These are phyloP conservation scores for Apantesis nais DNA, from an alignment of 2,888 invertebrate species.

Conservation along the genomic window DNA sequence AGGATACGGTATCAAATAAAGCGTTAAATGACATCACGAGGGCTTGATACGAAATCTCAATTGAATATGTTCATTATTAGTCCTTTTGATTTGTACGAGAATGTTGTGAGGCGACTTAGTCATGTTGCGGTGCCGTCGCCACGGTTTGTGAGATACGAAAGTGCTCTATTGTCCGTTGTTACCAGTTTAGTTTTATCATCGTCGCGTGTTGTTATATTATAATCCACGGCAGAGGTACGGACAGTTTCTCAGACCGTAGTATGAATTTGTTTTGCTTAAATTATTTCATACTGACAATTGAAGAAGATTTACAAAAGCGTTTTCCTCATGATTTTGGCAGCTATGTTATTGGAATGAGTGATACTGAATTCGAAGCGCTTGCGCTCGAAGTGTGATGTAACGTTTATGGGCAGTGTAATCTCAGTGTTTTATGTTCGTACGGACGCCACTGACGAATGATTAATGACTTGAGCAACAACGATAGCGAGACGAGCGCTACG, in stretches of 20 bases:
- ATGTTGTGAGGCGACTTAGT: constrained; percentile 50
- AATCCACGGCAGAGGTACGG: constrained; percentile 44
- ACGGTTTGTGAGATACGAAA: constrained; percentile 61
- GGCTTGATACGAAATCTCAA: constrained; percentile 68
- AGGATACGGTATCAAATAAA: constrained; percentile 66
- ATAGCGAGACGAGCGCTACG: constrained; percentile 63
- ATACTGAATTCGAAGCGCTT: constrained; percentile 53
- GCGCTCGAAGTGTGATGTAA: constrained; percentile 70
- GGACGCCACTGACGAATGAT: constrained; percentile 71
- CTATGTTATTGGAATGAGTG: constrained; percentile 50
- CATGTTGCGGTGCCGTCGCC: constrained; percentile 57
- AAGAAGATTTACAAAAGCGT: not conserved
- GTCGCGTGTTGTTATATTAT: constrained; percentile 50
- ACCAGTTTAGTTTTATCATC: constrained; percentile 66
- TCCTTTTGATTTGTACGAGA: constrained; percentile 60
- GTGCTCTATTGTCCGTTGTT: constrained; percentile 70
- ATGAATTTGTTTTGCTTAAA: constrained; percentile 26
- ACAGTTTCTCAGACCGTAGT: constrained; percentile 27
- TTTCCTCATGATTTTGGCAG: constrained; percentile 32
- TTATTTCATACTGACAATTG: constrained; percentile 4
- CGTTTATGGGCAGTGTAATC: constrained; percentile 68
- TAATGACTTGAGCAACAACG: constrained; percentile 65
- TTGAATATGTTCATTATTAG: constrained; percentile 77
- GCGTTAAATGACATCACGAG: constrained; percentile 69
- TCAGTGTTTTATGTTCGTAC: constrained; percentile 73